phyloP scores from a whole-genome alignment of 2,797 vertebrate species.

The Ara ararauna region DNA sequence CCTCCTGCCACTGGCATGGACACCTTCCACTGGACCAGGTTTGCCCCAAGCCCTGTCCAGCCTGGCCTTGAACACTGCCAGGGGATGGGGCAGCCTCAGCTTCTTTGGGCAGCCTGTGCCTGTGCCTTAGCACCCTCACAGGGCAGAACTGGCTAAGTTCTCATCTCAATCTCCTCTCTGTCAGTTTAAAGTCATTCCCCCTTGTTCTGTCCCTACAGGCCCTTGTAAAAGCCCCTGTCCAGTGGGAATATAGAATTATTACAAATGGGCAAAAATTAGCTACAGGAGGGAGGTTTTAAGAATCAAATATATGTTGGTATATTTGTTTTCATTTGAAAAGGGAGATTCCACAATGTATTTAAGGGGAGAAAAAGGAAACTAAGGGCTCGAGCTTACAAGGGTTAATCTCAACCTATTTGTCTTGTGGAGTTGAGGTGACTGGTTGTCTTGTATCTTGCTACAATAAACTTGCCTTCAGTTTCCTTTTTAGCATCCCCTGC shows the following conservation, averaged over 20 bases:
- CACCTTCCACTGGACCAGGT: not conserved
- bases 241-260: not conserved
- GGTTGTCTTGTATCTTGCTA: not conserved
- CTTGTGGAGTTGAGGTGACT: accelerated
- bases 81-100: not conserved
- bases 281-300: not conserved
- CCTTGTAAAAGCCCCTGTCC: not conserved
- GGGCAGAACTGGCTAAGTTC: not conserved
- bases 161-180: not conserved
- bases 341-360: not conserved
- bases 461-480: not conserved
- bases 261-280: not conserved
- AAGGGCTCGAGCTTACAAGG: not conserved
- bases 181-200: not conserved
- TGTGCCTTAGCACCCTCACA: not conserved
- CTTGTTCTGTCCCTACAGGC: not conserved
- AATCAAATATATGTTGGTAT: not conserved
- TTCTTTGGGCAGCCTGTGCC: not conserved
- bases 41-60: not conserved
- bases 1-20: not conserved
- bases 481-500: not conserved
- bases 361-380: not conserved
- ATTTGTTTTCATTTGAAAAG: not conserved
- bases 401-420: not conserved
- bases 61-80: not conserved